phyloP scores from a whole-genome alignment of 2,888 invertebrate genomes.

The Drosophila helvetica region DNA sequence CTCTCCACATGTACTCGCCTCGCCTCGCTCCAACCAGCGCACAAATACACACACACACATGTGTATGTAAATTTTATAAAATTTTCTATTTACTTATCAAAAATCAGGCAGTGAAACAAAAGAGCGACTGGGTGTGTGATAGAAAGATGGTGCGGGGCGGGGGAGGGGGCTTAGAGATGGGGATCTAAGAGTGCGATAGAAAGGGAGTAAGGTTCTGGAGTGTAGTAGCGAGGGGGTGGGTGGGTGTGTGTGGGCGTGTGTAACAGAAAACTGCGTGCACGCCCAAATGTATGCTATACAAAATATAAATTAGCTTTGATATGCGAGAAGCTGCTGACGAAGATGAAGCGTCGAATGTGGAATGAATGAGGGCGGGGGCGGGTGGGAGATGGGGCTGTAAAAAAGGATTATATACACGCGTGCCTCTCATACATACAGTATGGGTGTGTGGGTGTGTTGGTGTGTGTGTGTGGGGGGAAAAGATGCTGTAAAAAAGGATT shows the following conservation, averaged over 20 bases:
- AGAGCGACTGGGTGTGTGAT: conserved; percentile 1
- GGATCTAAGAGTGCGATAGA: conserved; percentile 33
- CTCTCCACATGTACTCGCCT: neutral
- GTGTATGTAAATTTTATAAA: conserved; percentile 72
- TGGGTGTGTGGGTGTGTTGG: conserved; percentile 13
- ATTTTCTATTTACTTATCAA: conserved; percentile 79
- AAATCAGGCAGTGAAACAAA: conserved; percentile 59
- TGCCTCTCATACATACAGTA: conserved; percentile 19
- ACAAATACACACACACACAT: neutral
- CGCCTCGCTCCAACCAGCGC: too few relatives aligned
- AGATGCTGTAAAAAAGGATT: conserved; percentile 80
- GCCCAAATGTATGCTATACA: conserved; percentile 79
- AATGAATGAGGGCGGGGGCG: conserved; percentile 15
- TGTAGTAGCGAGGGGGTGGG: neutral
- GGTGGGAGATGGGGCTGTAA: conserved; percentile 56
- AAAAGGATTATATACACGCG: conserved; percentile 78
- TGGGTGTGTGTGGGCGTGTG: neutral
- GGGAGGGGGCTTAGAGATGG: conserved; percentile 33
- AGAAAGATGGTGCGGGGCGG: neutral
- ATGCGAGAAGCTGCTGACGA: conserved; percentile 73
- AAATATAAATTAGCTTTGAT: conserved; percentile 81
- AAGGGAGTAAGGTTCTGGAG: neutral
- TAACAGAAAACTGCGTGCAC: conserved; percentile 50
- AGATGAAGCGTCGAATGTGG: conserved; percentile 33
- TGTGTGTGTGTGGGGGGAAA: conserved; percentile 48